Evolutionary conservation across 2,113 vertebrate genomes (phyloP).

Genomic region (Thalassoma bifasciatum): DNA sequence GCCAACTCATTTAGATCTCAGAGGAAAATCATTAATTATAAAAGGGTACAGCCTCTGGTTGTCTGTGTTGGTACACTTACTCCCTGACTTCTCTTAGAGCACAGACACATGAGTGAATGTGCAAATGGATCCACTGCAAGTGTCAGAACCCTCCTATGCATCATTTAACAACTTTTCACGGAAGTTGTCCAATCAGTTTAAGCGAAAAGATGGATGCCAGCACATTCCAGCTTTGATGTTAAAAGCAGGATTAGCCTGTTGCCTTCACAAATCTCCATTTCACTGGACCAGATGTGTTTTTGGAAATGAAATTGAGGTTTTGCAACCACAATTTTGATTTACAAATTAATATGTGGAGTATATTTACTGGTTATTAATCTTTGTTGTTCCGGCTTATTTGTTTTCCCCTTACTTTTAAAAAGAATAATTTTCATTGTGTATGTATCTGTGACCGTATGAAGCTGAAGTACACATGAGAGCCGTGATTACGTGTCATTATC

Average conservation of each 20-base stretch:
- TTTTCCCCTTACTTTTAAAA: background rate
- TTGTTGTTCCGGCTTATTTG: background rate
- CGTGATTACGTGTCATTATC: conserved; percentile 37
- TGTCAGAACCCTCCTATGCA: conserved; percentile 14
- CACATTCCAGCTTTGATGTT: background rate
- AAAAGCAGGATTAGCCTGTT: background rate
- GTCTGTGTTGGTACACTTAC: conserved; percentile 38
- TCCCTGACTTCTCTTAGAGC: conserved; percentile 25
- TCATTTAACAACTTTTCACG: conserved; percentile 41
- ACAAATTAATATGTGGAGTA: background rate
- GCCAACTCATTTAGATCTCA: conserved; percentile 51
- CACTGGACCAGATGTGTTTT: background rate
- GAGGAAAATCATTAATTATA: conserved; percentile 54
- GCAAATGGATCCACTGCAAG: conserved; percentile 15
- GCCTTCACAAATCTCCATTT: background rate
- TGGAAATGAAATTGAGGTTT: background rate
- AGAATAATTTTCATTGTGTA: too few relatives aligned
- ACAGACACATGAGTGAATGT: conserved; percentile 4
- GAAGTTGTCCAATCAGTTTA: conserved; percentile 27
- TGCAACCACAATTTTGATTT: background rate
- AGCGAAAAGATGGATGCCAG: background rate
- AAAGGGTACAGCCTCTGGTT: conserved; percentile 19
- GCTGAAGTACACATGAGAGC: background rate
- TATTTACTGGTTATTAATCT: conserved; percentile 4
- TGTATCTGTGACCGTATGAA: conserved; percentile 11